Percentiles rank a stretch among this genome's conserved stretches.
Evolutionary conservation across 2,797 vertebrate species (phyloP).

Genomic region (Balearica regulorum): DNA sequence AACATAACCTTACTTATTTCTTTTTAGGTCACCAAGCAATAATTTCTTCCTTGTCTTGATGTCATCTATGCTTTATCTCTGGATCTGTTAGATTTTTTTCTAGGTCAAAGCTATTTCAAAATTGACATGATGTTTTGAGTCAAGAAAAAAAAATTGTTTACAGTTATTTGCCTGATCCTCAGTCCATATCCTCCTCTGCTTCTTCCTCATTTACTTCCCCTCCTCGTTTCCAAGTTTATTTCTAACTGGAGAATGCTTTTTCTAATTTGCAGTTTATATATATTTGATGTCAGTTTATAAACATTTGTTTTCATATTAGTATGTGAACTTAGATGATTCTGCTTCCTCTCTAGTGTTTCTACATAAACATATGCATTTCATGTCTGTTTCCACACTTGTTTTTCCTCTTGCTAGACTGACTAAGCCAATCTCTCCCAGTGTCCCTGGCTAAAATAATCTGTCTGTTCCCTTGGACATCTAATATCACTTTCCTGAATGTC

Average conservation of each 20-base stretch:
- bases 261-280: neutral
- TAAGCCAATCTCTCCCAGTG: neutral
- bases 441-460: neutral
- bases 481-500: neutral
- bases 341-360: neutral
- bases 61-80: neutral
- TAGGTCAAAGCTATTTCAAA: neutral
- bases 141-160: neutral
- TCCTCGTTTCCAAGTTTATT: neutral
- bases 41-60: neutral
- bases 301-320: neutral
- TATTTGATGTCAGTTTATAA: neutral
- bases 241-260: neutral
- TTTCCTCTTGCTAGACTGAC: neutral
- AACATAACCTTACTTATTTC: neutral
- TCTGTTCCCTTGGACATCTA: neutral
- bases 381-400: neutral
- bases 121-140: neutral
- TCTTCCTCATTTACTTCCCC: neutral
- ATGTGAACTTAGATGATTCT: neutral
- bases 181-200: neutral
- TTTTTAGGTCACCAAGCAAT: neutral
- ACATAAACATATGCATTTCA: neutral
- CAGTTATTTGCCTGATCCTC: neutral
- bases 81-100: neutral